These are phyloP conservation scores for Tapirus terrestris DNA, from an alignment of 2,113 vertebrate species.

Conservation along the genomic window DNA sequence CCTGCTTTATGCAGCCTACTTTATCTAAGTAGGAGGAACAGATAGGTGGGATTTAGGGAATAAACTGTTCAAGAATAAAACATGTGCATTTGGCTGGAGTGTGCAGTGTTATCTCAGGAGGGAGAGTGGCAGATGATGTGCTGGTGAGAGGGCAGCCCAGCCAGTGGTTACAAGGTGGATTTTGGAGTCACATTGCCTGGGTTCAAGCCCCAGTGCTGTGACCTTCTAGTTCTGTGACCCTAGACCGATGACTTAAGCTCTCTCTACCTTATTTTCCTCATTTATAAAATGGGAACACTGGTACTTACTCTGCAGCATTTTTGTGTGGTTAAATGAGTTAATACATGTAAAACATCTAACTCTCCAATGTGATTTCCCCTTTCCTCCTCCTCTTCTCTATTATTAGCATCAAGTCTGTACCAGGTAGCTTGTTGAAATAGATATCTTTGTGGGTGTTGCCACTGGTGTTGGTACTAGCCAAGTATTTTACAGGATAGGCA, in stretches of 20 bases:
- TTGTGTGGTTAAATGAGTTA: not conserved
- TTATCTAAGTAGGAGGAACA: conserved; percentile 1
- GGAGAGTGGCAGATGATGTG: not conserved
- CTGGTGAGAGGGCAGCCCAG: not conserved
- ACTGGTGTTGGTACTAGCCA: not conserved
- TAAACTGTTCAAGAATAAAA: not conserved
- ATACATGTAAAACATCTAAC: not conserved
- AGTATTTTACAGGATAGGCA: not conserved
- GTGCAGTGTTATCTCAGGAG: not conserved
- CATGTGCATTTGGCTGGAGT: not conserved
- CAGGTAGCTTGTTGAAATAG: not conserved
- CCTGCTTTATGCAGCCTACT: not conserved
- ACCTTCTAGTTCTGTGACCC: not conserved
- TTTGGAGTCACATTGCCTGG: not conserved
- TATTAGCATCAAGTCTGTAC: not conserved
- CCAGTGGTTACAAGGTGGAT: not conserved
- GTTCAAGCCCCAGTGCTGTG: not conserved
- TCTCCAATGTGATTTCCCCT: not conserved
- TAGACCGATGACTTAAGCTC: not conserved
- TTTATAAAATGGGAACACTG: not conserved
- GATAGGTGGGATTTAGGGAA: not conserved
- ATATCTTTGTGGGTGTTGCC: not conserved
- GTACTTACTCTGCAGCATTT: not conserved
- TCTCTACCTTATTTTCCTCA: not conserved
- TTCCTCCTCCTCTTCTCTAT: not conserved